phyloP scores from a whole-genome alignment of 2,797 vertebrate species.

The Naso thynnoides region DNA sequence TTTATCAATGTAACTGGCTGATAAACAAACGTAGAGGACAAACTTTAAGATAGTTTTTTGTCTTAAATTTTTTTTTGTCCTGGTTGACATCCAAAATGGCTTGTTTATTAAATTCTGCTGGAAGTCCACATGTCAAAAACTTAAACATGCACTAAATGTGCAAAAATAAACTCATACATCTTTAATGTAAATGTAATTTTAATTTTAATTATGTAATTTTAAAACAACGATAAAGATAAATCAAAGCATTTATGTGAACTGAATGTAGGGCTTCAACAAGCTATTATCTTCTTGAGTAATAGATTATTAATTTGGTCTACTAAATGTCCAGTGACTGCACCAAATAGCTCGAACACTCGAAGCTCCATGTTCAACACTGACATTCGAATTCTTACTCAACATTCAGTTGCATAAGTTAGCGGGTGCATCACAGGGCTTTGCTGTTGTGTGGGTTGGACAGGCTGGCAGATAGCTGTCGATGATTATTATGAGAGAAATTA shows the following conservation, averaged over 20 bases:
- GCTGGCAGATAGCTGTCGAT: no score
- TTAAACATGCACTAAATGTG: background rate
- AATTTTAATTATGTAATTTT: background rate
- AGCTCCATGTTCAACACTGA: no score
- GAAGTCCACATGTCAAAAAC: background rate
- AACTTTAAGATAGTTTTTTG: background rate
- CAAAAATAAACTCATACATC: background rate
- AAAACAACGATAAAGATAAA: background rate
- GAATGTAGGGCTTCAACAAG: background rate
- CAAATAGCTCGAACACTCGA: no score
- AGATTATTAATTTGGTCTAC: background rate
- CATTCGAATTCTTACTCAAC: no score
- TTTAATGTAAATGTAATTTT: no score
- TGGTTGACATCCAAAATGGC: background rate
- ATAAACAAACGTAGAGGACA: conserved; percentile 19
- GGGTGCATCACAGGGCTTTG: no score
- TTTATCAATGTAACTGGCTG: conserved; percentile 66
- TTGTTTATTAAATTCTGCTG: background rate
- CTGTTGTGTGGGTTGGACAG: no score
- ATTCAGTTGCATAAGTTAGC: no score
- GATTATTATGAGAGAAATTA: no score
- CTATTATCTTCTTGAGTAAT: no score
- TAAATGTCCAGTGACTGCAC: background rate
- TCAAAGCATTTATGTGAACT: background rate
- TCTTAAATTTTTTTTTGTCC: background rate